These are phyloP conservation scores for Drosophila mojavensis DNA, from an alignment of 1,140 invertebrate species.

Conservation along the genomic window DNA sequence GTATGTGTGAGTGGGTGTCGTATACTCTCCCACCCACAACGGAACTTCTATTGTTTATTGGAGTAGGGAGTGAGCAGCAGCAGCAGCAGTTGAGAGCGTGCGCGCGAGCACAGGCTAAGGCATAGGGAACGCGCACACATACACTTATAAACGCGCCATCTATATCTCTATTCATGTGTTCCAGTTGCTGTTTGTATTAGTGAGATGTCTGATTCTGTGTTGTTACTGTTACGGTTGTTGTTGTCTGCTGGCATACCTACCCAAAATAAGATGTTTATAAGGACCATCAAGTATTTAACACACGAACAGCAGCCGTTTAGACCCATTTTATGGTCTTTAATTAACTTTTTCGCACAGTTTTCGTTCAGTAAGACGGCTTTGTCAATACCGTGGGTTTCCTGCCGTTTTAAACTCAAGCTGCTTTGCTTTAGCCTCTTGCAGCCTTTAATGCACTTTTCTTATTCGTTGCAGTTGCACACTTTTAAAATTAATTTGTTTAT, in stretches of 20 bases:
- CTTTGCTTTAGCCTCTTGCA: constrained; percentile 36
- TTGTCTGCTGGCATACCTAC: constrained; percentile 85
- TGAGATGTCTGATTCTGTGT: constrained; percentile 45
- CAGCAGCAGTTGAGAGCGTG: constrained; percentile 54
- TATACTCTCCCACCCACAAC: constrained; percentile 43
- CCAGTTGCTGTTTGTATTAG: constrained; percentile 53
- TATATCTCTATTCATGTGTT: constrained; percentile 51
- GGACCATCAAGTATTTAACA: constrained; percentile 88
- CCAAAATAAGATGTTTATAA: constrained; percentile 90
- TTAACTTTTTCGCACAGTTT: constrained; percentile 28
- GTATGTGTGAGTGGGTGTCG: constrained; percentile 42
- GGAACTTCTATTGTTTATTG: constrained; percentile 74
- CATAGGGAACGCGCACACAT: constrained; percentile 58
- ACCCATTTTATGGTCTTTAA: constrained; percentile 85
- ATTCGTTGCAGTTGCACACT: constrained; percentile 23
- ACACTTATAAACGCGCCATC: constrained; percentile 31
- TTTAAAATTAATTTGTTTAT: constrained; percentile 3
- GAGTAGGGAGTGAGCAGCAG: constrained; percentile 41
- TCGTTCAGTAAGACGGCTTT: constrained; percentile 52
- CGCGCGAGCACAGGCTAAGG: constrained; percentile 47
- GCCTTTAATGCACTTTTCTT: constrained; percentile 42
- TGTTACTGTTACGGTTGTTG: constrained; percentile 45
- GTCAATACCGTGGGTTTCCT: constrained; percentile 50
- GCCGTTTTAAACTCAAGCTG: constrained; percentile 41
- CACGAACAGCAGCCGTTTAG: constrained; percentile 88